Percentiles rank a stretch among this genome's conserved stretches.
Evolutionary conservation across 2,888 invertebrate genomes (phyloP).

Genomic region (Parnassius smintheus): DNA sequence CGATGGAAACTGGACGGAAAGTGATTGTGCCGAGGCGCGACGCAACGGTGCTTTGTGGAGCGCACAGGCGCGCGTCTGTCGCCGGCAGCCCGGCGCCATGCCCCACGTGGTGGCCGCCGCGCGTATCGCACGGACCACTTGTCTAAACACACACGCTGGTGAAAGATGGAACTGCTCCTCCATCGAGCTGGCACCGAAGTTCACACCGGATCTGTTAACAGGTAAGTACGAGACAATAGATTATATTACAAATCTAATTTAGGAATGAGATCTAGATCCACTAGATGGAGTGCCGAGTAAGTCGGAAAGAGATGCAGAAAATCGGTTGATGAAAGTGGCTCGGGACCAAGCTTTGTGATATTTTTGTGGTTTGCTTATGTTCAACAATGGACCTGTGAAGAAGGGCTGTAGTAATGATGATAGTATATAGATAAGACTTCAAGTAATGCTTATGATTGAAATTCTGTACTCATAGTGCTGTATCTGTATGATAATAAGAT

Average conservation of each 20-base stretch:
- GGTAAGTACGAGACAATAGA: constrained; percentile 73
- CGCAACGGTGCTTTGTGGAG: constrained; percentile 79
- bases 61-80: constrained; percentile 84
- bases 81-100: constrained; percentile 86
- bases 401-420: no score
- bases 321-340: no score
- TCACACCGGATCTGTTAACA: constrained; percentile 88
- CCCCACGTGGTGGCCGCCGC: constrained; percentile 88
- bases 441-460: no score
- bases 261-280: no score
- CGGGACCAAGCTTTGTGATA: no score
- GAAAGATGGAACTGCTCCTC: constrained; percentile 93
- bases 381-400: no score
- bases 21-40: constrained; percentile 64
- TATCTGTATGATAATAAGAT: no score
- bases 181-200: constrained; percentile 85
- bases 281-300: no score
- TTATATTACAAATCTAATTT: not conserved
- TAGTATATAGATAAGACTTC: no score
- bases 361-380: no score
- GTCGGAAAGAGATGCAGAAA: no score
- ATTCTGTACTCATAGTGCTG: no score
- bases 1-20: constrained; percentile 74
- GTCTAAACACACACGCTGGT: constrained; percentile 86
- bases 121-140: constrained; percentile 84